A percentile compares a stretch with the other conserved stretches of the same genome.
These are phyloP conservation scores for Salpingus planirostris DNA, from an alignment of 2,888 invertebrate species.

Conservation along the genomic window DNA sequence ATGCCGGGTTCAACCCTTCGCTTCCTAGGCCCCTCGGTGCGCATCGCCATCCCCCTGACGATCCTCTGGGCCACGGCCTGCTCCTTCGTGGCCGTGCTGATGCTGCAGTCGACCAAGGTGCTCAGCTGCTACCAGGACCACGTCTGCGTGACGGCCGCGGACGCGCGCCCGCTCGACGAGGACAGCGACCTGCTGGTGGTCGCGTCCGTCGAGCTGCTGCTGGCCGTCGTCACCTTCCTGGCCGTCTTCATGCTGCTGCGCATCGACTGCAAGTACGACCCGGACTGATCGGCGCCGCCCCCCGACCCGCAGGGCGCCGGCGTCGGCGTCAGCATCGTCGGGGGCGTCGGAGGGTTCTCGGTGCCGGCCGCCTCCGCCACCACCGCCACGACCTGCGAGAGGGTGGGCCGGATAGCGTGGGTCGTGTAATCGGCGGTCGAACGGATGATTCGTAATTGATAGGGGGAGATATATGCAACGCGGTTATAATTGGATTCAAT, in stretches of 20 bases:
- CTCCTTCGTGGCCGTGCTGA: conserved; percentile 46
- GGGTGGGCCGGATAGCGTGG: conserved; percentile 51
- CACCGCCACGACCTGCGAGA: conserved; percentile 38
- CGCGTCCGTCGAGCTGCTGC: conserved; percentile 45
- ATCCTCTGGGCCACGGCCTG: conserved; percentile 50
- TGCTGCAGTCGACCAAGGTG: conserved; percentile 48
- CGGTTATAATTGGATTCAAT: too few species aligned
- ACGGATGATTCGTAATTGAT: too few species aligned
- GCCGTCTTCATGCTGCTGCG: conserved; percentile 48
- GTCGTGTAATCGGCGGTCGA: conserved; percentile 43
- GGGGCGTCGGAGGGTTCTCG: conserved; percentile 27
- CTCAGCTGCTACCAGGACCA: conserved; percentile 29
- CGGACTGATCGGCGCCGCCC: conserved; percentile 37
- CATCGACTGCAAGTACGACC: conserved; percentile 45
- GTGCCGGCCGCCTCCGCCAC: conserved; percentile 32
- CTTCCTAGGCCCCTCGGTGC: conserved; percentile 35
- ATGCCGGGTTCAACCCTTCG: conserved; percentile 32
- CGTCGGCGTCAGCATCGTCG: conserved; percentile 33
- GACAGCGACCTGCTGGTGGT: conserved; percentile 38
- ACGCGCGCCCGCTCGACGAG: conserved; percentile 26
- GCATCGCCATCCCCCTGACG: conserved; percentile 34
- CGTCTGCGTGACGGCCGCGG: conserved; percentile 30
- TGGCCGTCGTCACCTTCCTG: conserved; percentile 45
- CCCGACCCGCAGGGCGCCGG: conserved; percentile 42
- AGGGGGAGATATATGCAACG: too few species aligned